Evolutionary conservation across 2,113 vertebrate species (phyloP).

Genomic region (Sebastes schlegelii): DNA sequence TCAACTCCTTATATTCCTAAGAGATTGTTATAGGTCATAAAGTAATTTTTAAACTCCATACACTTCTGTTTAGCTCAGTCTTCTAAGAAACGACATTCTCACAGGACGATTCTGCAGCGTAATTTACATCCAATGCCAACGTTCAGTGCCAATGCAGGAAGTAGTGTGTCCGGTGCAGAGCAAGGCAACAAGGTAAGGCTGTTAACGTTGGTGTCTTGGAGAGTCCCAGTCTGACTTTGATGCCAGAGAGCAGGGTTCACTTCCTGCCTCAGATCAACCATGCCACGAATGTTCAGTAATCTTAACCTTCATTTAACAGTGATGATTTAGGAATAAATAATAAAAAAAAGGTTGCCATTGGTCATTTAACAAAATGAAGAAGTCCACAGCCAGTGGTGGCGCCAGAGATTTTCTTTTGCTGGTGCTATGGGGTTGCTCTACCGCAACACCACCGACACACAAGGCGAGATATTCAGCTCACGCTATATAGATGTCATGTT

Average conservation of each 20-base stretch:
- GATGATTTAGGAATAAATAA: background rate
- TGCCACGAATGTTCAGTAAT: background rate
- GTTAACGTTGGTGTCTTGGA: background rate
- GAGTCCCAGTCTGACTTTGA: background rate
- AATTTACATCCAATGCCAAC: background rate
- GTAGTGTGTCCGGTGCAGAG: background rate
- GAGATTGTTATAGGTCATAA: too few relatives aligned
- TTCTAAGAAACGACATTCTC: conserved; percentile 3
- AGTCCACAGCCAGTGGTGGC: background rate
- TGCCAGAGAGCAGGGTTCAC: background rate
- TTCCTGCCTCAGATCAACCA: background rate
- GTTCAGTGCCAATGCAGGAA: conserved; percentile 14
- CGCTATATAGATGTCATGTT: too few relatives aligned
- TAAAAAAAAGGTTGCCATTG: background rate
- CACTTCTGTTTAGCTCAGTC: background rate
- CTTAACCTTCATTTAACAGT: background rate
- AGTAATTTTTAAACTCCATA: background rate
- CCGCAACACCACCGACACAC: too few relatives aligned
- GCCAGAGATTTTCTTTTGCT: too few relatives aligned
- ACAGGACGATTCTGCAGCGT: background rate
- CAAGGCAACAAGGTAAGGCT: background rate
- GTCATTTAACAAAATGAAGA: background rate
- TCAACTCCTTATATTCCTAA: background rate
- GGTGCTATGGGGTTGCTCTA: too few relatives aligned
- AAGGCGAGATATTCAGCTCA: too few relatives aligned